Evolutionary conservation across 2,888 invertebrate genomes (phyloP), one percentile per base, ranked within the genome.

Genomic region (Perdita meconis): DNA sequence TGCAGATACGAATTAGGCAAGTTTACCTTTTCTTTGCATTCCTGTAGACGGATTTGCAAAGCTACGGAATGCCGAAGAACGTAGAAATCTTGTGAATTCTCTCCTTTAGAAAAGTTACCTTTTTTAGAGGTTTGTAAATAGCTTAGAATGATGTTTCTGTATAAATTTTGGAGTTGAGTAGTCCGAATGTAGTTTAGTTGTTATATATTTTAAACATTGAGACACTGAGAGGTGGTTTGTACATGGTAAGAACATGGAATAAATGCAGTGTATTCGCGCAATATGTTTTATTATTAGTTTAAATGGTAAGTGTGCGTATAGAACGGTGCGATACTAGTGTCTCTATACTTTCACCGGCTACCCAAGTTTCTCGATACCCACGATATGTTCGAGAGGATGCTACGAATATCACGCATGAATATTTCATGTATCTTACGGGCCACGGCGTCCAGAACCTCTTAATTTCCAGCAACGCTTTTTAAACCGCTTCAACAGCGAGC

Each of bases 311-410:
- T 38, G 30, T 24, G 38, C 24, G 80, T 12, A 44, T 65, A 70
- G 64, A 78, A 67, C 53, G 64, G 53, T 42, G 50, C 55, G 68
- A 13, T 22, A 60, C 16, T 34, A 59, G 53, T 65, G 66, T 53
- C 63, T 64, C 78, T 65, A 65, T 80, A 85, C 85, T 85, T 85
- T 85, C 85, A 85, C 85, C 84, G 70, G 64, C 67, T 72, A 76
- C 26, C 69, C 72, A 73, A 64, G 77, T 80, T 80, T 67, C 73
- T 80, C 80, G 73, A 81, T 77, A 80, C 59, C 36, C 66, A 55
- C 66, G 71, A 71, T 71, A 66, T 44, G 47, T 67, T 53, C 51
- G 24, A 66, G 69, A 72, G 65, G 78, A 79, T 79, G 61, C 65
- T 69, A 66, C 75, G 65, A 65, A 63, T 70, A 64, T 71, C 74